Conservation (phyloP, 2,113 vertebrate species). For the Ictidomys tridecemlineatus region DNA sequence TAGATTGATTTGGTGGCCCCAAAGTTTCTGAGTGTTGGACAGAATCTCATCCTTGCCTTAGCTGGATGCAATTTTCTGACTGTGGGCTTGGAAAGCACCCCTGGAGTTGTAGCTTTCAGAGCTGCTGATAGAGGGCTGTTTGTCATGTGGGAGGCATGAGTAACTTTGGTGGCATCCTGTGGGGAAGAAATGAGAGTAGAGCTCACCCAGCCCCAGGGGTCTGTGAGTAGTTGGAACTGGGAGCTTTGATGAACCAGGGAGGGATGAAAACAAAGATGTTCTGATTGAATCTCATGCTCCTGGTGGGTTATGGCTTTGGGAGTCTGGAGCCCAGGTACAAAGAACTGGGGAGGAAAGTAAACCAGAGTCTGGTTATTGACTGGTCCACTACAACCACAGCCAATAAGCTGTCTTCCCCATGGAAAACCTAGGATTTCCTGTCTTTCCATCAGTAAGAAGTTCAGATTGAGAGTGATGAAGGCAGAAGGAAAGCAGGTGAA, state of each 20-base stretch:
- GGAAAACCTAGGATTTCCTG: constrained; percentile 94
- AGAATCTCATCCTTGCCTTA: constrained; percentile 91
- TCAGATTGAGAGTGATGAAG: constrained; percentile 94
- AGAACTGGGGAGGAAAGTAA: constrained; percentile 94
- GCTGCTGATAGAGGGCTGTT: constrained; percentile 93
- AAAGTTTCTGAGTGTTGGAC: constrained; percentile 91
- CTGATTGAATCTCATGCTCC: constrained; percentile 94
- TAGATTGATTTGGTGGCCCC: constrained; percentile 94
- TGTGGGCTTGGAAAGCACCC: constrained; percentile 89
- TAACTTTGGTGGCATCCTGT: constrained; percentile 92
- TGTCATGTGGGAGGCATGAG: constrained; percentile 89
- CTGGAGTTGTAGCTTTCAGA: constrained; percentile 91
- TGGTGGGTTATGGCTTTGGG: constrained; percentile 96
- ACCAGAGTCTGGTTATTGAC: constrained; percentile 89
- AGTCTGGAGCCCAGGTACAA: constrained; percentile 94
- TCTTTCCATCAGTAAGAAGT: constrained; percentile 91
- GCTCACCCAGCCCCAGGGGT: constrained; percentile 92
- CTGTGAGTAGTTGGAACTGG: constrained; percentile 94
- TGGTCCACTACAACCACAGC: constrained; percentile 95
- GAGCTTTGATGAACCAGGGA: constrained; percentile 94
- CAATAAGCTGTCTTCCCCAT: constrained; percentile 92
- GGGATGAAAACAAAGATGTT: constrained; percentile 93
- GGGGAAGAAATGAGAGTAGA: constrained; percentile 92
- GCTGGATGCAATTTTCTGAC: constrained; percentile 91
- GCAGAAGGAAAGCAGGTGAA: constrained; percentile 93